Conservation (phyloP, 2,113 vertebrate genomes). For the Herpailurus yagouaroundi region DNA sequence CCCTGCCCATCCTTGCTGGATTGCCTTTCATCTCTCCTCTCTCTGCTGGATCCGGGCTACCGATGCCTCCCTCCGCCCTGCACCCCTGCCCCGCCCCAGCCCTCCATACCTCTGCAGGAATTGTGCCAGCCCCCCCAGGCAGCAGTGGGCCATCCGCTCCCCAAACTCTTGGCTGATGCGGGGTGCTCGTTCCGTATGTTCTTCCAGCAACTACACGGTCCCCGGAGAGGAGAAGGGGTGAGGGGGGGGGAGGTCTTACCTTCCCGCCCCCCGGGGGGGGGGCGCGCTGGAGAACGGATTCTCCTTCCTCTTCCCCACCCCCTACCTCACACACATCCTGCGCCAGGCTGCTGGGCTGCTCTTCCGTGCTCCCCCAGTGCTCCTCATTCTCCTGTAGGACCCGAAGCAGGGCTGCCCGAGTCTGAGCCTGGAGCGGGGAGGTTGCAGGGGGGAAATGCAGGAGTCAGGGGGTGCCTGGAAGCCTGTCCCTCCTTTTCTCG, state of each 20-base stretch:
- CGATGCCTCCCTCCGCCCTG: fast-evolving
- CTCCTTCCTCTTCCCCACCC: neutral
- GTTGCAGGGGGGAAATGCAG: neutral
- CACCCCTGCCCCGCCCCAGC: fast-evolving
- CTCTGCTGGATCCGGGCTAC: neutral
- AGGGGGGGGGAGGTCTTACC: neutral
- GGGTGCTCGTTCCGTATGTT: slow-evolving; percentile 91
- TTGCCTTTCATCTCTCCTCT: neutral
- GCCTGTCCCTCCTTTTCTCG: neutral
- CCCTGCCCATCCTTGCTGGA: neutral
- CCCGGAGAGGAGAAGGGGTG: neutral
- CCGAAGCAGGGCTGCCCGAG: slow-evolving; percentile 55
- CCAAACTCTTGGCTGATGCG: slow-evolving; percentile 90
- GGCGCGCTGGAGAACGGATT: fast-evolving
- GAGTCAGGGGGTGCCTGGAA: neutral
- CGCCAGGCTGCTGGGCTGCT: slow-evolving; percentile 61
- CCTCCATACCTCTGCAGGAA: slow-evolving; percentile 91
- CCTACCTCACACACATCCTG: slow-evolving; percentile 77
- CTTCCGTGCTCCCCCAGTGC: slow-evolving; percentile 19
- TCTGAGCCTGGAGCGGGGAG: slow-evolving; percentile 65
- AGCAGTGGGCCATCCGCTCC: slow-evolving; percentile 90
- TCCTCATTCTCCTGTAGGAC: slow-evolving; percentile 74
- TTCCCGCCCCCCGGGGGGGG: fast-evolving
- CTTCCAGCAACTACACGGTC: slow-evolving; percentile 88
- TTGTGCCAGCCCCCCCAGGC: slow-evolving; percentile 91